Evolutionary conservation across 2,113 vertebrate genomes (phyloP), one percentile per base, ranked within the genome.

Genomic region (Notothenia rossii): DNA sequence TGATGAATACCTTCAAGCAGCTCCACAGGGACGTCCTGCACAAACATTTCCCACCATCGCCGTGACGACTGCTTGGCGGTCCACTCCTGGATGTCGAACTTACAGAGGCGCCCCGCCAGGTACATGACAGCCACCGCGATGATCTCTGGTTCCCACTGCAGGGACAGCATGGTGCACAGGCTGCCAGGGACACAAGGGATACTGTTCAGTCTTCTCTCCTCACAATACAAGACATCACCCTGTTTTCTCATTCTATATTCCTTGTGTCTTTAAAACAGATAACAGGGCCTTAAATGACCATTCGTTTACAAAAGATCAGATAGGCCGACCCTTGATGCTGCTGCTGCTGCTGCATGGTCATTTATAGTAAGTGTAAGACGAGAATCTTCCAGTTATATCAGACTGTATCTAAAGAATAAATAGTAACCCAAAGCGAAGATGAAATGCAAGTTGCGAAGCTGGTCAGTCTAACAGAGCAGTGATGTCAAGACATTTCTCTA

Each of bases 71-170:
- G 98, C 81, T 99, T 99, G 25, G 96, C 95, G 0, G 98, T 99
- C 98, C 98, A 99, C 69, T 99, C 98, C 87, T 99, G 98, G 82
- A 99, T 98, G 86, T 99, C 98, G 75, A 99, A 99, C 83, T 99
- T 99, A 78, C 97, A 99, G 78, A 99, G 91, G 7, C 98, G 97
- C 9, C 98, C 98, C 0, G 98, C 98, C 43, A 99, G 93, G 77
- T 99, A 99, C 98, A 99, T 99, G 68, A 99, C 98, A 0, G 98
- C 98, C 43, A 99, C 98, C 0, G 98, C 98, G 33, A 99, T 99
- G 80, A 99, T 99, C 93, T 99, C 98, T 0, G 98, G 97, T 72
- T 99, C 98, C 98, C 98, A 99, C 81, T 99, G 98, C 62, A 99
- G 96, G 0, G 98, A 99, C 88, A 99, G 87, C 36, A 98, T 99